Evolutionary conservation across 2,113 vertebrate species (phyloP), one percentile per base, ranked within the genome.

Genomic region (Mesembrinibis cayennensis): DNA sequence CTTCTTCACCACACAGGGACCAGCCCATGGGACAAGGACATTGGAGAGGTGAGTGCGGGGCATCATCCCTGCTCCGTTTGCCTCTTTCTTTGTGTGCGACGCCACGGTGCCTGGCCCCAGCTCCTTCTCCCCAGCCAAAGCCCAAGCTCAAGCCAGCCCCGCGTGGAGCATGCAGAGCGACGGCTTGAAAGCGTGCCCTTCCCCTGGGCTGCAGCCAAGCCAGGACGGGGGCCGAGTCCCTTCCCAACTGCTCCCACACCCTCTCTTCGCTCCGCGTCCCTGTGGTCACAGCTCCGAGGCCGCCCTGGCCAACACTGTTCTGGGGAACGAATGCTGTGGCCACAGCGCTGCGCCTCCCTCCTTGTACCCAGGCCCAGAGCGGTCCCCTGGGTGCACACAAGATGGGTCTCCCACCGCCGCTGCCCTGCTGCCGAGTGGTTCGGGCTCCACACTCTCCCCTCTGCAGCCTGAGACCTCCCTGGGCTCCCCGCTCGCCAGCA

Each of bases 221-320:
- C 0, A 0, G 34, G 20, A 59, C 4, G 1, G 8, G 40, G n/a
- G 11, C 40, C 0, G 0, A 45, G 10, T 8, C 77, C 25, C 7
- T 66, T 32, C n/a, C 2, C 1, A 66, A 45, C 20, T 5, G 8
- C 4, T 20, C 10, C 18, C 3, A 15, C 2, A 1, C 29, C 30
- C 30, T 23, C 65, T 32, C 22, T 45, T 12, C 16, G 10, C 29
- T n/a, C 34, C 2, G 2, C 10, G 16, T 44, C 29, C 21, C 52
- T 25, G 13, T 10, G 25, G 29, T 13, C 34, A 50, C 42, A 82
- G 50, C 40, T 27, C 8, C 1, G 1, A 66, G 16, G 47, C 16
- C 0, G 0, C 21, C 16, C 38, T 12, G 53, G 27, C 32, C 17
- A 49, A 47, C 30, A 11, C 20, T 38, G 18, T 50, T 16, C 42